These are phyloP conservation scores for Scaptomyza cyrtandrae DNA, from an alignment of 2,888 invertebrate genomes.

Conservation along the genomic window DNA sequence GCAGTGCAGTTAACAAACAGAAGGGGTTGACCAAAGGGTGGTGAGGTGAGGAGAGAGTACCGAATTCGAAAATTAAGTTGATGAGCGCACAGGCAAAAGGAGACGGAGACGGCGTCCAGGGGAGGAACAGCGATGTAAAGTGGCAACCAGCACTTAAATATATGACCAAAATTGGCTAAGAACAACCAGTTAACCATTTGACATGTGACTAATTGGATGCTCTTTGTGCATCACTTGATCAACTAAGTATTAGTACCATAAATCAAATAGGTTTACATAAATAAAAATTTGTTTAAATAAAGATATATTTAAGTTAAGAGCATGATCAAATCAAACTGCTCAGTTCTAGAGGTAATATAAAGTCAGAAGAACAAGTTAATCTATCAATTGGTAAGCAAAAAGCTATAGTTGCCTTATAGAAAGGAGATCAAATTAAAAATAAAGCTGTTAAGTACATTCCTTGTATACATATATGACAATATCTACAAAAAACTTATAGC, in stretches of 20 bases:
- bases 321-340: too few relatives aligned
- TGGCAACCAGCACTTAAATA: constrained; percentile 74
- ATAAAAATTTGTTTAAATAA: too few relatives aligned
- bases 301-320: too few relatives aligned
- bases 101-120: background rate
- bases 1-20: constrained; percentile 35
- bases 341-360: background rate
- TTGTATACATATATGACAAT: too few relatives aligned
- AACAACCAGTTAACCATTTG: constrained; percentile 34
- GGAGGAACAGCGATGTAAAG: constrained; percentile 36
- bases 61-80: constrained; percentile 76
- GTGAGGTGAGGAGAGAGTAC: background rate
- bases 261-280: background rate
- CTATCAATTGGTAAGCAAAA: background rate
- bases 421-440: too few relatives aligned
- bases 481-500: too few relatives aligned
- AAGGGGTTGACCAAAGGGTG: background rate
- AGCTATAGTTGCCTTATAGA: background rate
- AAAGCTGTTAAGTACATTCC: too few relatives aligned
- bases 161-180: constrained; percentile 78
- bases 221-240: constrained; percentile 19
- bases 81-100: constrained; percentile 54
- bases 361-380: background rate
- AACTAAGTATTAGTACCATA: background rate
- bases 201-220: constrained; percentile 18